Conservation (phyloP, 2,888 invertebrate genomes). For the Hydrotaea cyrtoneurina region DNA sequence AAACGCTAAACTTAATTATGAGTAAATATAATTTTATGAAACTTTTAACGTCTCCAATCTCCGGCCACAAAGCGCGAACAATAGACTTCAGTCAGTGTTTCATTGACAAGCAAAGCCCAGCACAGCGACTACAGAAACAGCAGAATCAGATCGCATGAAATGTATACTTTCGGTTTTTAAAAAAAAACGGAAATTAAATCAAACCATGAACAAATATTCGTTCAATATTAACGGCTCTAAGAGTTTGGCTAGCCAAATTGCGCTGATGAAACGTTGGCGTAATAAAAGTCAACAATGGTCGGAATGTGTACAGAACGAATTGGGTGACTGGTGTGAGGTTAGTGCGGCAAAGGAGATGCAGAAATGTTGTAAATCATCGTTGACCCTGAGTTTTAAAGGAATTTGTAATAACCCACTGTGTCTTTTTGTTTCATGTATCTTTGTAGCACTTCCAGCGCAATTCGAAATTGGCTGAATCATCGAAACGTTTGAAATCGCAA, state of each 20-base stretch:
- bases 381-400: neutral
- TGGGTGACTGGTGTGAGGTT: constrained; percentile 74
- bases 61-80: neutral
- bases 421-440: constrained; percentile 21
- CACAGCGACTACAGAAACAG: constrained; percentile 12
- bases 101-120: neutral
- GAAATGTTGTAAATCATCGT: neutral
- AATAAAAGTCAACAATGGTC: constrained; percentile 70
- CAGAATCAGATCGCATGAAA: constrained; percentile 28
- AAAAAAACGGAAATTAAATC: constrained; percentile 32
- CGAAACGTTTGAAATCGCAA: constrained; percentile 93
- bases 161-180: constrained; percentile 26
- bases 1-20: neutral
- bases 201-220: constrained; percentile 53
- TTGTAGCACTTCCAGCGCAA: constrained; percentile 89
- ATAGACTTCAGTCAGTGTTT: constrained; percentile 21
- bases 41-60: neutral
- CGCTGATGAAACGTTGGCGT: constrained; percentile 74
- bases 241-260: constrained; percentile 34
- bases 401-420: neutral
- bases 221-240: constrained; percentile 54
- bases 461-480: constrained; percentile 89
- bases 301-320: constrained; percentile 71
- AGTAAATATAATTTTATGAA: neutral
- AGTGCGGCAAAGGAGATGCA: constrained; percentile 39